Evolutionary conservation across 2,888 invertebrate species (phyloP), one percentile per base, ranked within the genome.

Genomic region (Agriopis leucophaearia): DNA sequence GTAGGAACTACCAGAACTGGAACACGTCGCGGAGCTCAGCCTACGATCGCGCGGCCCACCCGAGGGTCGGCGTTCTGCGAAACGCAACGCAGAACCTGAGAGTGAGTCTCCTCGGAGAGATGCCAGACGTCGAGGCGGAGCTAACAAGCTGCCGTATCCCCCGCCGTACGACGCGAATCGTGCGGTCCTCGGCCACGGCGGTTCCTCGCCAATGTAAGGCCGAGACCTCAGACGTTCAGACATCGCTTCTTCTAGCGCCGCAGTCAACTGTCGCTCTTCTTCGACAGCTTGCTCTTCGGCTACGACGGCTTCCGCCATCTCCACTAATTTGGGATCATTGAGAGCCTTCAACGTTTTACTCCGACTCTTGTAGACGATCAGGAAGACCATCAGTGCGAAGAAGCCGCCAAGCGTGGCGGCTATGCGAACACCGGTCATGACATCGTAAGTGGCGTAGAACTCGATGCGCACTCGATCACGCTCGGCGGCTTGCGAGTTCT

Each of bases 341-440:
- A 96, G 87, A 59, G 96, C 96, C 83, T 96, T 96, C 70, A 96
- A 95, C 70, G 96, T 95, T 94, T 96, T 96, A 84, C 96, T 96
- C 78, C 97, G 96, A 89, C 97, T 97, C 91, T 98, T 98, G 94
- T 97, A 98, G 74, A 98, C 96, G 79, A 98, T 97, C 84, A 98
- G 95, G 87, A 98, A 96, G 56, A 98, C 97, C 97, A 98, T 98
- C 81, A 98, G 95, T 73, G 97, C 96, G 92, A 98, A 98, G 91
- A 98, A 98, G 80, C 97, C 97, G 81, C 98, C 98, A 61, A 98
- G 94, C 4, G 98, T 98, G 78, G 97, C 97, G 78, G 98, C 98
- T 90, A 98, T 98, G 75, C 98, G 96, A 74, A 98, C 96, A 76
- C 98, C 98, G 81, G 98, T 98, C 98, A 98, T 98, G 88, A 97